A percentile compares a stretch with the other conserved stretches of the same genome.
phyloP scores from a whole-genome alignment of 2,888 invertebrate species.

The Erebia ligea region DNA sequence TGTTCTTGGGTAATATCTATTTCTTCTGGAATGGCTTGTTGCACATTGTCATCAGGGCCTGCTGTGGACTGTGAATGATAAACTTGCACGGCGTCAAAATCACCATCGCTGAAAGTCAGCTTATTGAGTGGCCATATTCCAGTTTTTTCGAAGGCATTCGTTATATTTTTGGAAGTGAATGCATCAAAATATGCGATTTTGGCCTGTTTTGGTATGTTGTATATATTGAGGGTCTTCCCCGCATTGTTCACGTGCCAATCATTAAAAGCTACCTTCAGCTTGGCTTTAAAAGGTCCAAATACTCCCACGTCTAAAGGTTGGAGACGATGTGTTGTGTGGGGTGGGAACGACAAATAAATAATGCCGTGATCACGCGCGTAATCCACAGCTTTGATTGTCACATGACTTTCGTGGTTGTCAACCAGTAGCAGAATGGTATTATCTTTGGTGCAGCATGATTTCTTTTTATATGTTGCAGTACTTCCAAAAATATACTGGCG shows the following conservation, averaged over 20 bases:
- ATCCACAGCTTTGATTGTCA: not conserved
- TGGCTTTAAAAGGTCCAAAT: constrained; percentile 47
- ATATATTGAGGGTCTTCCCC: not conserved
- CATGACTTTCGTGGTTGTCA: not conserved
- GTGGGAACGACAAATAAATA: constrained; percentile 43
- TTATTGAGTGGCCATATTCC: not conserved
- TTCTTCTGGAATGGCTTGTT: too few species aligned
- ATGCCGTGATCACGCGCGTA: not conserved
- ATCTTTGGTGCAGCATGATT: not conserved
- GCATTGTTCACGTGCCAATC: not conserved
- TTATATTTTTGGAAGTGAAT: not conserved
- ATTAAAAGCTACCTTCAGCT: constrained; percentile 28
- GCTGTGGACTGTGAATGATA: not conserved
- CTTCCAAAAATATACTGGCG: not conserved
- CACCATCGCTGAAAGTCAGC: not conserved
- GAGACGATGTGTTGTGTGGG: constrained; percentile 53
- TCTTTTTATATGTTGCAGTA: not conserved
- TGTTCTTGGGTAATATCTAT: too few species aligned
- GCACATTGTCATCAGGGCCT: not conserved
- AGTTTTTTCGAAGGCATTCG: not conserved
- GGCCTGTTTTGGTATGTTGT: not conserved
- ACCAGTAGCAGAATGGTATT: not conserved
- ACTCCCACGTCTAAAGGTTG: constrained; percentile 46
- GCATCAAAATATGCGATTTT: not conserved
- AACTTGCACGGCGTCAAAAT: not conserved